Evolutionary conservation across 2,113 vertebrate species (phyloP).

Genomic region (Lepidothrix coronata): DNA sequence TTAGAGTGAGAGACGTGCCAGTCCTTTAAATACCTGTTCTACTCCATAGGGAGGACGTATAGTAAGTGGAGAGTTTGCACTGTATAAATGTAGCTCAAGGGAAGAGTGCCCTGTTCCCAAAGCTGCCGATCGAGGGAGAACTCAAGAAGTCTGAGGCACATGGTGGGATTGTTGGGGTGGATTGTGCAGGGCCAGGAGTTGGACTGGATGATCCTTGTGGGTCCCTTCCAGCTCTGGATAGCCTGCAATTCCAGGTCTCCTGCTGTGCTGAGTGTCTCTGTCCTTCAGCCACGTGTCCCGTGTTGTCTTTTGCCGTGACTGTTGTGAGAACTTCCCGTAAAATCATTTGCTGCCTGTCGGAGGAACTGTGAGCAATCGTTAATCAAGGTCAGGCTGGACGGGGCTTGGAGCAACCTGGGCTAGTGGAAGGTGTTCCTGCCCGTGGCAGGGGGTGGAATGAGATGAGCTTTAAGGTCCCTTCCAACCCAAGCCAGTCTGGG

Average conservation of each 20-base stretch:
- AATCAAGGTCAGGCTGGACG: background rate
- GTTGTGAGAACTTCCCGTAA: background rate
- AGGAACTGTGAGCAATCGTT: background rate
- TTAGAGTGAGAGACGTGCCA: background rate
- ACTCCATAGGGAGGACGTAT: background rate
- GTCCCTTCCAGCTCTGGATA: background rate
- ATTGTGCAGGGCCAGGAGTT: background rate
- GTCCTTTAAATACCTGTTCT: background rate
- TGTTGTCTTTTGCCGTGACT: fast-evolving
- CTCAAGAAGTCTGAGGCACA: background rate
- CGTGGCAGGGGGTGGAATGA: background rate
- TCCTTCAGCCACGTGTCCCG: fast-evolving
- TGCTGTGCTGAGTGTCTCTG: background rate
- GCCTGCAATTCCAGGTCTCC: background rate
- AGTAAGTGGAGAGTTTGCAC: background rate
- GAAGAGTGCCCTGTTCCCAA: background rate
- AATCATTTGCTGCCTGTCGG: background rate
- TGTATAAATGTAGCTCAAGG: background rate
- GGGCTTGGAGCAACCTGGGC: background rate
- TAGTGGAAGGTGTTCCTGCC: background rate
- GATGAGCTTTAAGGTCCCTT: background rate
- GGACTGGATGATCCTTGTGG: background rate
- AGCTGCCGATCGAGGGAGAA: background rate
- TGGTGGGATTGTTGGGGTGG: background rate
- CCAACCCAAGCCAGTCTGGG: background rate